phyloP scores from a whole-genome alignment of 2,113 vertebrate species.

The Heterotis niloticus region DNA sequence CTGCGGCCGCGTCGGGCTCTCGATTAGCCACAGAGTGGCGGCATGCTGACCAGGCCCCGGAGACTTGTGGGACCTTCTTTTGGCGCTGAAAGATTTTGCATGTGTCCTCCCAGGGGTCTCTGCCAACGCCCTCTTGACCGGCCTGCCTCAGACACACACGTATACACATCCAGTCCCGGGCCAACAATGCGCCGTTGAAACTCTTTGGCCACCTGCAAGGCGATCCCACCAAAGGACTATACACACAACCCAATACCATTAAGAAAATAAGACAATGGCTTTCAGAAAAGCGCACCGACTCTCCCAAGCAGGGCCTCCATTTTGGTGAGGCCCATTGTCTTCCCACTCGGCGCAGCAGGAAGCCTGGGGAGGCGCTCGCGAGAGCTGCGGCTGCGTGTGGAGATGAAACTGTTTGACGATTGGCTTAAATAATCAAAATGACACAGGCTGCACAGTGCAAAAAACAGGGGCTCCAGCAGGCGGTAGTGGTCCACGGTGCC shows the following conservation, averaged over 20 bases:
- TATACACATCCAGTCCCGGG: neutral
- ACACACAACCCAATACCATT: neutral
- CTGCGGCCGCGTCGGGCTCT: constrained; percentile 51
- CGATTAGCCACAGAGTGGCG: constrained; percentile 49
- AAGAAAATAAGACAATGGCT: constrained; percentile 9
- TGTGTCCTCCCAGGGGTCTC: constrained; percentile 51
- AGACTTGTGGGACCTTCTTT: constrained; percentile 34
- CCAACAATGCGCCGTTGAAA: constrained; percentile 18
- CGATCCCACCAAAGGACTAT: neutral
- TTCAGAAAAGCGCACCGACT: neutral
- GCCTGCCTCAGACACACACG: neutral
- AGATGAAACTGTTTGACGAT: constrained; percentile 43
- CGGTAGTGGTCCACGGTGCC: neutral
- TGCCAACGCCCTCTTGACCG: constrained; percentile 46
- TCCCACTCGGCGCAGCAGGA: constrained; percentile 11
- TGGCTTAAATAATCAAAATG: constrained; percentile 55
- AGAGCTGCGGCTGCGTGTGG: constrained; percentile 43
- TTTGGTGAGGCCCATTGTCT: constrained; percentile 12
- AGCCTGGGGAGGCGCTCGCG: constrained; percentile 31
- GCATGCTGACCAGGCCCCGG: constrained; percentile 48
- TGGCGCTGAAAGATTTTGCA: constrained; percentile 58
- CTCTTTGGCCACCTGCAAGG: constrained; percentile 8
- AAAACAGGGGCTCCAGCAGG: constrained; percentile 21
- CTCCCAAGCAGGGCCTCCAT: constrained; percentile 1
- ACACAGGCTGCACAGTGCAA: constrained; percentile 44